Base-by-base conservation (phyloP, 2,888 invertebrate genomes). In the Apodemia hepburni region DNA sequence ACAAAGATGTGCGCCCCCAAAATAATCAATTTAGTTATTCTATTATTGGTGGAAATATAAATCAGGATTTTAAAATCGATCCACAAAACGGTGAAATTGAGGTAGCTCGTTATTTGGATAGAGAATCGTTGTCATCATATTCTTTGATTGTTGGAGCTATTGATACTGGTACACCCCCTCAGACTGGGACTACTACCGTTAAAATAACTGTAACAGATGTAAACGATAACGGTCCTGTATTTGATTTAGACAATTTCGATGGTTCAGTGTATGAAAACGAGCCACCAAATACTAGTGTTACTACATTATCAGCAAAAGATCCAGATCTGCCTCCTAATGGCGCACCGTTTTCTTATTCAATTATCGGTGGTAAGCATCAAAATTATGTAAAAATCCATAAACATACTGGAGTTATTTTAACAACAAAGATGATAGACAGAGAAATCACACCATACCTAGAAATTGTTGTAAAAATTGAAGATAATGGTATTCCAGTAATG, bases 11-110 rank as follows among this genome's bases (percentile, higher is more conserved):
- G 0, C 93, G 97, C 0, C 95, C 96, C 15, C 97, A 97, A 77
- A 98, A 98, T 77, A 98, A 98, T 81, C 97, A 97, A 76, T 98
- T 98, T 73, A 96, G 96, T 64, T 98, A 97, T 76, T 97, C 97
- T 0, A 97, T 98, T 58, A 95, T 97, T 61, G 95, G 94, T 57
- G 98, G 97, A 1, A 97, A 97, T 75, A 85, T 92, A 0, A 96
- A 96, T 61, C 96, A 97, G 81, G 94, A 95, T 11, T 98, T 98
- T 78, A 97, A 96, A 80, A 95, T 98, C 33, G 97, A 98, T 87
- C 96, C 97, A 0, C 96, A 96, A 77, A 94, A 94, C 22, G 98
- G 98, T 0, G 94, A 96, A 73, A 95, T 98, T 61, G 96, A 96
- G 85, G 96, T 97, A 0, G 93, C 95, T 0, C 92, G 94, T 9